Evolutionary conservation across 2,797 vertebrate genomes (phyloP).

Genomic region (Notolepis coatsorum): DNA sequence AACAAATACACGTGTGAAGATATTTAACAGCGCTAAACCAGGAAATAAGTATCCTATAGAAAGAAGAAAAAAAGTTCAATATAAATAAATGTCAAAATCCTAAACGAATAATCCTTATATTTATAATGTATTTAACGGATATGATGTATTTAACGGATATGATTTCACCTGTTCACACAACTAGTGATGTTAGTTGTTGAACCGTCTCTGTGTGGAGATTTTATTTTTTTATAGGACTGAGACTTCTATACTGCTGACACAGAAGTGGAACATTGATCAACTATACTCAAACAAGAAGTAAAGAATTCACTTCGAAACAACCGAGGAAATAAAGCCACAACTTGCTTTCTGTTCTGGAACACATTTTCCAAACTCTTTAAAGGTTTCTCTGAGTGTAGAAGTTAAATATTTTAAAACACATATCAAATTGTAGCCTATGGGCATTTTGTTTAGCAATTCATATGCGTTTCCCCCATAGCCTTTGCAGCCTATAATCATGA

Average conservation of each 20-base stretch:
- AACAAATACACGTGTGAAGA: not conserved
- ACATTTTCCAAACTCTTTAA: not conserved
- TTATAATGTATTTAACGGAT: conserved; percentile 23
- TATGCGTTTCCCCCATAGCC: too few relatives aligned
- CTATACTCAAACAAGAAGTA: conserved; percentile 23
- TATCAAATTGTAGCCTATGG: not conserved
- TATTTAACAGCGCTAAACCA: conserved; percentile 26
- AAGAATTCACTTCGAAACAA: conserved; percentile 10
- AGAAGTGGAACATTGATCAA: conserved; percentile 23
- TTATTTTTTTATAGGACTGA: conserved; percentile 49
- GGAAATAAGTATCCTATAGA: too few relatives aligned
- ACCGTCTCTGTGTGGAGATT: conserved; percentile 4
- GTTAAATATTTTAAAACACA: not conserved
- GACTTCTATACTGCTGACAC: conserved; percentile 43
- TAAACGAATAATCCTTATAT: conserved; percentile 18
- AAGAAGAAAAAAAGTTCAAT: not conserved
- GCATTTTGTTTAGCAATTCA: not conserved
- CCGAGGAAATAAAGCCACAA: conserved; percentile 29
- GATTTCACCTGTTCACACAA: conserved; percentile 30
- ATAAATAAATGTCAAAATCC: not conserved
- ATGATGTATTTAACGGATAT: conserved; percentile 19
- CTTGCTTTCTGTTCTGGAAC: not conserved
- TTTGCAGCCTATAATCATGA: too few relatives aligned
- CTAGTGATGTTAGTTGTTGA: conserved; percentile 24
- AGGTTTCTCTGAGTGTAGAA: not conserved